Evolutionary conservation across 2,888 invertebrate species (phyloP).

Genomic region (Platycheirus albimanus): DNA sequence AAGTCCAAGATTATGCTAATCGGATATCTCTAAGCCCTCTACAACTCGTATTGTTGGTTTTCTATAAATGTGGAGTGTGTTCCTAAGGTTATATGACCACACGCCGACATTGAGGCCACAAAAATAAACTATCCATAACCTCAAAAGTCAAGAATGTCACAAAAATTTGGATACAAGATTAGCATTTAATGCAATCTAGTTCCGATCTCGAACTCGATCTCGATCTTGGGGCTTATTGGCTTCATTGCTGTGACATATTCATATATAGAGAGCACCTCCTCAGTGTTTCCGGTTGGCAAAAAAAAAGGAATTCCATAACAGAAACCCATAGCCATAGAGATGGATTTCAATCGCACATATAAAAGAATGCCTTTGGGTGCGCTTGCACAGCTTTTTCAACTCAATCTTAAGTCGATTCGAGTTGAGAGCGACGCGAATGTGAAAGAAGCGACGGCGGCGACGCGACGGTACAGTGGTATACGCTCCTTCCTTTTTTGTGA

Average conservation of each 20-base stretch:
- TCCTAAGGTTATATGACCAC: conserved; percentile 15
- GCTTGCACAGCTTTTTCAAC: too few species aligned
- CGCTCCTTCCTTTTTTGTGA: conserved; percentile 58
- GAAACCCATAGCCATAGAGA: not conserved
- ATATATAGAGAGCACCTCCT: conserved; percentile 8
- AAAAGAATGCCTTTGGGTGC: conserved; percentile 54
- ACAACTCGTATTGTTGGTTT: conserved; percentile 29
- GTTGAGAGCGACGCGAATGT: too few species aligned
- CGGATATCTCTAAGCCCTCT: conserved; percentile 34
- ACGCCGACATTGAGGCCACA: conserved; percentile 43
- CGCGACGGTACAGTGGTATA: too few species aligned
- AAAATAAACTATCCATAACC: conserved; percentile 6
- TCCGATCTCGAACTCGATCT: conserved; percentile 57
- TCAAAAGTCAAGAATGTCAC: conserved; percentile 46
- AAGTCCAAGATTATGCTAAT: conserved; percentile 64
- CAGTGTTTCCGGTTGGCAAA: conserved; percentile 37
- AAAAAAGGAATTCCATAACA: conserved; percentile 18
- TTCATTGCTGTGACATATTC: conserved; percentile 1
- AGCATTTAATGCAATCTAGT: conserved; percentile 62
- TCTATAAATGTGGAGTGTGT: conserved; percentile 45
- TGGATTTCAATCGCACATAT: conserved; percentile 28
- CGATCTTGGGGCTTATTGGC: too few species aligned
- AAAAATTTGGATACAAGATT: conserved; percentile 10
- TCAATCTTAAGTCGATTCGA: too few species aligned
- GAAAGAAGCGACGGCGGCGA: too few species aligned